Evolutionary conservation across 1,140 invertebrate species (phyloP).

Genomic region (Dryas iulia): DNA sequence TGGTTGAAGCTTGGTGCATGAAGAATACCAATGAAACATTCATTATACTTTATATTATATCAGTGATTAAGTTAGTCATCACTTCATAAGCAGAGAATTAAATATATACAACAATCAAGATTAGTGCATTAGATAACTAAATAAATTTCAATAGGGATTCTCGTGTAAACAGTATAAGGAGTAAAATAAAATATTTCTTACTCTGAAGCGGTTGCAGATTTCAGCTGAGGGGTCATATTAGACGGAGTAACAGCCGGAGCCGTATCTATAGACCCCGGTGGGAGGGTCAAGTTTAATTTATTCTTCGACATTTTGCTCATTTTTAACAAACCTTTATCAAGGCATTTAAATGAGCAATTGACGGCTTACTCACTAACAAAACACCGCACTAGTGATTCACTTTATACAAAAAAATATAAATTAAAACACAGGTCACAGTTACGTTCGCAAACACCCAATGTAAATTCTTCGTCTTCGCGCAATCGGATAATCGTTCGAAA

Average conservation of each 20-base stretch:
- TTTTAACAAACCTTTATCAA: constrained; percentile 50
- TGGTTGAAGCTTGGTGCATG: neutral
- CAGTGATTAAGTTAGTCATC: neutral
- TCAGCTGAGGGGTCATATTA: constrained; percentile 84
- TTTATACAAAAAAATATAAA: constrained; percentile 22
- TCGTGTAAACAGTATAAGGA: neutral
- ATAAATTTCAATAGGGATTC: neutral
- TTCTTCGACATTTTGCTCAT: constrained; percentile 92
- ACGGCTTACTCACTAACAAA: constrained; percentile 11
- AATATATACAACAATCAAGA: neutral
- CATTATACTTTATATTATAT: neutral
- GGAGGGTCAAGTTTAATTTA: constrained; percentile 94
- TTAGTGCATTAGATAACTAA: neutral
- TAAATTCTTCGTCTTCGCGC: constrained; percentile 1
- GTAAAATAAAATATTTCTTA: constrained; percentile 71
- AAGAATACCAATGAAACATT: neutral
- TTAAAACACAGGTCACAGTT: constrained; percentile 13
- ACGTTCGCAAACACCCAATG: constrained; percentile 13
- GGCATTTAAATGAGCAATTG: constrained; percentile 48
- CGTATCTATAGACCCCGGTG: constrained; percentile 91
- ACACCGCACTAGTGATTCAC: constrained; percentile 28
- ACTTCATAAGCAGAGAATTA: neutral
- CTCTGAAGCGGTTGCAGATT: constrained; percentile 84
- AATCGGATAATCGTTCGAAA: constrained; percentile 8
- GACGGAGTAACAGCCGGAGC: constrained; percentile 86